These are phyloP conservation scores for Mustela lutreola DNA, from an alignment of 2,113 vertebrate species.

Conservation along the genomic window DNA sequence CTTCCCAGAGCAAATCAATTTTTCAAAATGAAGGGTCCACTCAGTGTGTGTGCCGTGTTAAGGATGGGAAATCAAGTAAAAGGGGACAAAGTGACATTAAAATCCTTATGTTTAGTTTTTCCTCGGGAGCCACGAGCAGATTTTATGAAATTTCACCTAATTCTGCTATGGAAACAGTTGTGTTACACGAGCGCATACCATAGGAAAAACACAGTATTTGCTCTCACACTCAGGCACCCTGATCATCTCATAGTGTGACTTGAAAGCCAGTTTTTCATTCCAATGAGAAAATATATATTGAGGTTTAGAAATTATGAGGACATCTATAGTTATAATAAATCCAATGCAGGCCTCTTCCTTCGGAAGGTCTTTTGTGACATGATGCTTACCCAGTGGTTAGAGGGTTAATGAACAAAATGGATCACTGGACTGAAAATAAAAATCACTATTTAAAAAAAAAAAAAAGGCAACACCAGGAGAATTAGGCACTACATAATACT, in stretches of 20 bases:
- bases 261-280: constrained; percentile 72
- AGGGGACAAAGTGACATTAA: constrained; percentile 49
- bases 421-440: constrained; percentile 88
- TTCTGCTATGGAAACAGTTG: constrained; percentile 86
- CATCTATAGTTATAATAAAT: constrained; percentile 75
- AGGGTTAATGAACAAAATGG: constrained; percentile 87
- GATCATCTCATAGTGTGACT: constrained; percentile 68
- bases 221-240: constrained; percentile 58
- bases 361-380: constrained; percentile 75
- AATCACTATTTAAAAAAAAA: constrained; percentile 81
- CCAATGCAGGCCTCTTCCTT: constrained; percentile 47
- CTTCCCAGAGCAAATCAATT: constrained; percentile 64
- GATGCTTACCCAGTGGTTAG: constrained; percentile 60
- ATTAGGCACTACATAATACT: constrained; percentile 88
- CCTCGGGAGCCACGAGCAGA: constrained; percentile 46
- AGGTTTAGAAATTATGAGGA: constrained; percentile 48
- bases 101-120: constrained; percentile 73
- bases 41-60: constrained; percentile 26
- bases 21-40: constrained; percentile 39
- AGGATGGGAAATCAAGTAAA: constrained; percentile 54
- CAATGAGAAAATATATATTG: neutral
- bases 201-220: constrained; percentile 67
- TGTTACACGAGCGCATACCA: constrained; percentile 65
- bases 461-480: constrained; percentile 83
- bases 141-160: constrained; percentile 81